phyloP scores from a whole-genome alignment of 2,797 vertebrate species.

The Leptodactylus fallax region DNA sequence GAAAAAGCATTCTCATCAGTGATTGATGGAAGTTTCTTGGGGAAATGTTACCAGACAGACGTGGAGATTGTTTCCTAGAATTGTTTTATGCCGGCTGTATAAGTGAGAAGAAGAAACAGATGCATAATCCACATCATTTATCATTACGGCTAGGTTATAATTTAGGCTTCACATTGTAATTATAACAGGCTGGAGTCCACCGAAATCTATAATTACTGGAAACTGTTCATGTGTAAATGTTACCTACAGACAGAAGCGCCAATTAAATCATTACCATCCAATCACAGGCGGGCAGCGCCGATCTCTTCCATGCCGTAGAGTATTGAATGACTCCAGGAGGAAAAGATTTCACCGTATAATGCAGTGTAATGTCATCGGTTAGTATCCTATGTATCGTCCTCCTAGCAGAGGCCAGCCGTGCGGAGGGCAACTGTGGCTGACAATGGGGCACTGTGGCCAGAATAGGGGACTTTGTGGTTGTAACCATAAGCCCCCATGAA shows the following conservation, averaged over 20 bases:
- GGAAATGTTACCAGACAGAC: neutral
- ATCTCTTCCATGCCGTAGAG: neutral
- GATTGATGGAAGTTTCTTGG: neutral
- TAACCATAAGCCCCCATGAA: too few species aligned
- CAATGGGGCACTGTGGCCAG: too few species aligned
- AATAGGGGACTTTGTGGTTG: too few species aligned
- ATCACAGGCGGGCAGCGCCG: conserved; percentile 48
- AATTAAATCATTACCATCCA: conserved; percentile 77
- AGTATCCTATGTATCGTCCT: too few species aligned
- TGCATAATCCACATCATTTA: conserved; percentile 64
- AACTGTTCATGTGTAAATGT: conserved; percentile 71
- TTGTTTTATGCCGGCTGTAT: conserved; percentile 23
- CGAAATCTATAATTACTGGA: conserved; percentile 73
- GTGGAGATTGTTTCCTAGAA: neutral
- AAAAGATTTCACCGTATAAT: too few species aligned
- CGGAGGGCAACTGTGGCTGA: too few species aligned
- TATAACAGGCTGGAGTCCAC: conserved; percentile 70
- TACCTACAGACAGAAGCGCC: conserved; percentile 70
- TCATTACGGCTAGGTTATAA: conserved; percentile 74
- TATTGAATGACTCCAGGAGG: neutral
- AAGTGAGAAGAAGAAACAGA: conserved; percentile 52
- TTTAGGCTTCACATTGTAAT: conserved; percentile 74
- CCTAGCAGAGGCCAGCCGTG: too few species aligned
- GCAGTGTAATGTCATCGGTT: neutral
- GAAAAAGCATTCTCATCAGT: too few species aligned